A percentile compares a stretch with the other conserved stretches of the same genome.
Evolutionary conservation across 2,888 invertebrate genomes (phyloP).

Genomic region (Stenolophus ochropezus): DNA sequence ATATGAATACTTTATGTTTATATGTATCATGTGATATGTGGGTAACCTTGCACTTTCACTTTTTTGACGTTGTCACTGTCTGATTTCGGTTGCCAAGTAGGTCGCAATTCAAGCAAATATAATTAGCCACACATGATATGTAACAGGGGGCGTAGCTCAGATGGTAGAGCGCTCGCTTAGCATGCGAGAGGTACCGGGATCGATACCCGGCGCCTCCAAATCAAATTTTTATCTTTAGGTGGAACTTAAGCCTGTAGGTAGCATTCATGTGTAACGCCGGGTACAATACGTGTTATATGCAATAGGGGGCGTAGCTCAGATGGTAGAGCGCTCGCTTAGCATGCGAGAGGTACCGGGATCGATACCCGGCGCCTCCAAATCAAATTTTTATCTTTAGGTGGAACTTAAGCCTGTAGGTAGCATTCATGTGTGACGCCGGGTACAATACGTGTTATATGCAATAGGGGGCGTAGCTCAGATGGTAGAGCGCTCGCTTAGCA

Average conservation of each 20-base stretch:
- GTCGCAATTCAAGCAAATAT: background rate
- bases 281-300: background rate
- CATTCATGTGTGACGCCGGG: background rate
- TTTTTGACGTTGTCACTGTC: background rate
- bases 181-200: slow-evolving; percentile 78
- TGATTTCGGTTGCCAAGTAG: background rate
- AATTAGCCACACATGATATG: background rate
- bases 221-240: background rate
- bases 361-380: slow-evolving; percentile 73
- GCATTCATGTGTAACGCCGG: background rate
- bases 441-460: background rate
- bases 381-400: background rate
- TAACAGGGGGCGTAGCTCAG: slow-evolving; percentile 73
- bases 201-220: slow-evolving; percentile 73
- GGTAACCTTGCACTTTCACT: background rate
- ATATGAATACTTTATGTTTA: background rate
- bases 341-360: slow-evolving; percentile 78
- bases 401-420: background rate
- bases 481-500: slow-evolving; percentile 77
- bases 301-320: slow-evolving; percentile 73
- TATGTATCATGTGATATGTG: background rate
- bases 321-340: slow-evolving; percentile 77
- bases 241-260: background rate
- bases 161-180: slow-evolving; percentile 77
- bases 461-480: slow-evolving; percentile 74